These are phyloP conservation scores for Macrochelys suwanniensis DNA, from an alignment of 2,797 vertebrate genomes.

Conservation along the genomic window DNA sequence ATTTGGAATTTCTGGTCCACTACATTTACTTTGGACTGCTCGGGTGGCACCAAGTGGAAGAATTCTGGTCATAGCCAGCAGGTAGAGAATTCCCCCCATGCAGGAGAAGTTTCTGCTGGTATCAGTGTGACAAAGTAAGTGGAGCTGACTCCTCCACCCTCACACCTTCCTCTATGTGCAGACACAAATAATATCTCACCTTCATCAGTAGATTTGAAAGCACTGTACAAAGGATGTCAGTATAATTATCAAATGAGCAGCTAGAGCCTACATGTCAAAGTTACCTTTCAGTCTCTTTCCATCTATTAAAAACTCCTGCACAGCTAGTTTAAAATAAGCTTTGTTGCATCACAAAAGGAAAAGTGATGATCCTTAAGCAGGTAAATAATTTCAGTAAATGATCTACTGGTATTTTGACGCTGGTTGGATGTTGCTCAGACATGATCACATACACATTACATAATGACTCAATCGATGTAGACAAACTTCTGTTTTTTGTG, in stretches of 20 bases:
- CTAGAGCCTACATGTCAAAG: background rate
- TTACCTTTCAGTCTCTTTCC: background rate
- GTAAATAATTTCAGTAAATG: background rate
- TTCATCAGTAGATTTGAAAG: background rate
- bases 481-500: background rate
- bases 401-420: background rate
- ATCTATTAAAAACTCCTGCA: background rate
- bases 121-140: background rate
- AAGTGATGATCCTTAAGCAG: background rate
- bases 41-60: background rate
- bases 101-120: background rate
- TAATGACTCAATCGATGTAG: background rate
- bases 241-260: background rate
- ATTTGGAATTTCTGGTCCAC: background rate
- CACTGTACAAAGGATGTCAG: background rate
- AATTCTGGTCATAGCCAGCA: background rate
- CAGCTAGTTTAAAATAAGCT: accelerated
- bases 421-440: background rate
- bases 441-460: background rate
- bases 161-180: background rate
- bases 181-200: background rate
- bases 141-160: background rate
- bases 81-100: background rate
- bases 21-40: background rate
- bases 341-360: background rate